Percentiles rank a stretch among this genome's conserved stretches.
Conservation (phyloP, 2,888 invertebrate genomes). For the Lasiommata megera region DNA sequence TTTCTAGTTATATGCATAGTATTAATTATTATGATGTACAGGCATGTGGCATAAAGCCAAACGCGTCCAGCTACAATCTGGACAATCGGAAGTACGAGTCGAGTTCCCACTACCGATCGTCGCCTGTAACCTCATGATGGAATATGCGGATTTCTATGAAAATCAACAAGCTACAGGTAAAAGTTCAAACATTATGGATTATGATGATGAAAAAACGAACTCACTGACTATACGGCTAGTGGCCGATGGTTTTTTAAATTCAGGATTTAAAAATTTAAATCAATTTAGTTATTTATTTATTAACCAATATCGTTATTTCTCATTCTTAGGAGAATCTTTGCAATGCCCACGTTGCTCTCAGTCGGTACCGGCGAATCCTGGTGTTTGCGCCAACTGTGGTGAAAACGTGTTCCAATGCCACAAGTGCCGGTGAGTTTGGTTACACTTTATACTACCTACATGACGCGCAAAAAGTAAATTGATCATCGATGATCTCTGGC, state of each 20-base stretch:
- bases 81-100: conserved; percentile 97
- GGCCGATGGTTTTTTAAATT: too few relatives aligned
- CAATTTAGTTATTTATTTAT: too few relatives aligned
- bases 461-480: too few relatives aligned
- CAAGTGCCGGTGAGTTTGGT: conserved; percentile 89
- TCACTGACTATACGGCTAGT: too few relatives aligned
- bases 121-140: conserved; percentile 98
- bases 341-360: conserved; percentile 98
- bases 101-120: conserved; percentile 98
- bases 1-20: too few relatives aligned
- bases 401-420: conserved; percentile 99
- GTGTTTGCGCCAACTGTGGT: conserved; percentile 97
- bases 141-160: conserved; percentile 98
- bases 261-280: too few relatives aligned
- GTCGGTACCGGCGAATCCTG: conserved; percentile 97
- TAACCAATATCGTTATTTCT: not conserved
- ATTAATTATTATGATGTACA: conserved; percentile 31
- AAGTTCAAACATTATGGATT: too few relatives aligned
- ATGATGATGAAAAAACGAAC: too few relatives aligned
- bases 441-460: too few relatives aligned
- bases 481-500: not conserved
- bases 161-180: conserved; percentile 93
- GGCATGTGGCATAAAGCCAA: conserved; percentile 99
- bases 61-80: conserved; percentile 92
- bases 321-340: conserved; percentile 86